These are phyloP conservation scores for Ypsolopha scabrella DNA, from an alignment of 2,888 invertebrate species.

Conservation along the genomic window DNA sequence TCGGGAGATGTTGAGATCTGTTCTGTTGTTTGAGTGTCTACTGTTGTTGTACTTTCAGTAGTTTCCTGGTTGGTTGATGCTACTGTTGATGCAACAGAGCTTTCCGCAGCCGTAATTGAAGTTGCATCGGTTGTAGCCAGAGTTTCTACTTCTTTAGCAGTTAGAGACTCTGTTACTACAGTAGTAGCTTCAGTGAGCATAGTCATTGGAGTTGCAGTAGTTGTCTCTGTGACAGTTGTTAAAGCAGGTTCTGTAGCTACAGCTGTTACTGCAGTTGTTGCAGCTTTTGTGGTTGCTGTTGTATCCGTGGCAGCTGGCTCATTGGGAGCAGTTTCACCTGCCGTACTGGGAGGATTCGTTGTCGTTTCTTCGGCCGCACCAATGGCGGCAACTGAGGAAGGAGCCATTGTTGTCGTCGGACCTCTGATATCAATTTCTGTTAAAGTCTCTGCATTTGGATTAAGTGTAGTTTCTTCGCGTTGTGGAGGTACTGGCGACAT, in stretches of 20 bases:
- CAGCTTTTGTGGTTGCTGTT: conserved; percentile 12
- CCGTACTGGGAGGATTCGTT: conserved; percentile 10
- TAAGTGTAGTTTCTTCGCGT: conserved; percentile 34
- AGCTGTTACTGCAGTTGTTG: conserved; percentile 6
- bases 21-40: not conserved
- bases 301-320: conserved; percentile 10
- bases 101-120: not conserved
- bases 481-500: conserved; percentile 23
- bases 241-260: conserved; percentile 10
- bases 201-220: conserved; percentile 12
- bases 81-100: conserved; percentile 5
- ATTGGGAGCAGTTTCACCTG: conserved; percentile 7
- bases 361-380: conserved; percentile 14
- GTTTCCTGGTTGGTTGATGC: not conserved
- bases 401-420: conserved; percentile 21
- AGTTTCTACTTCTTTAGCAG: not conserved
- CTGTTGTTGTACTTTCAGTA: conserved; percentile 5
- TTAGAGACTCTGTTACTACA: not conserved
- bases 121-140: not conserved
- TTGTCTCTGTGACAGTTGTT: conserved; percentile 9
- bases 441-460: conserved; percentile 39
- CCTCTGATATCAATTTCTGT: conserved; percentile 26
- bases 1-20: not conserved
- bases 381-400: conserved; percentile 29
- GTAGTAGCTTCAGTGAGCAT: not conserved